Percentiles rank a stretch among this genome's conserved stretches.
Conservation (phyloP, 2,888 invertebrate species). For the Athetis lepigone region DNA sequence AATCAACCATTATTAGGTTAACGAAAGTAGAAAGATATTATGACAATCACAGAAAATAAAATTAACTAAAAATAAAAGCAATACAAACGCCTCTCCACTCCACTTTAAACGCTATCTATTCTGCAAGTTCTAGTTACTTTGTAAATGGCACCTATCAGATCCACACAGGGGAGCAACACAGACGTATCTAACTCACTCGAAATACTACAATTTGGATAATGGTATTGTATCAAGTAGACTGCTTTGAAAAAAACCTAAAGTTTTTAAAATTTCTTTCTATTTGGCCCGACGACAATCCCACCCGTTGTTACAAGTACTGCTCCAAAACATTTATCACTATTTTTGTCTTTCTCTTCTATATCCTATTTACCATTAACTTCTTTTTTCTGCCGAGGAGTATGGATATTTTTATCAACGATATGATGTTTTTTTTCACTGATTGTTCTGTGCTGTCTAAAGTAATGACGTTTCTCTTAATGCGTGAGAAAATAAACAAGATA, state of each 20-base stretch:
- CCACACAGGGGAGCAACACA: slow-evolving; percentile 23
- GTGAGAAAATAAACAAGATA: slow-evolving; percentile 66
- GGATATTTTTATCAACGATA: slow-evolving; percentile 74
- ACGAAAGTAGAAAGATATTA: not conserved
- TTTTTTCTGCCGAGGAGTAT: slow-evolving; percentile 71
- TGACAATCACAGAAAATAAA: not conserved
- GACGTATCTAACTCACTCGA: slow-evolving; percentile 17
- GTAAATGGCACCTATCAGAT: slow-evolving; percentile 33
- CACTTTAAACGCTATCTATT: slow-evolving; percentile 27
- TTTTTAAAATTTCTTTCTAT: slow-evolving; percentile 75
- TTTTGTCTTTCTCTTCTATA: slow-evolving; percentile 66
- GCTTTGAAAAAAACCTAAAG: slow-evolving; percentile 72
- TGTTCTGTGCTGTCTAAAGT: slow-evolving; percentile 71
- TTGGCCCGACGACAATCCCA: slow-evolving; percentile 61
- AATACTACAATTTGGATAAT: slow-evolving; percentile 44
- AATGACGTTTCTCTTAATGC: slow-evolving; percentile 70
- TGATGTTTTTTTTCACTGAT: slow-evolving; percentile 77
- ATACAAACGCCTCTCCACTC: slow-evolving; percentile 28
- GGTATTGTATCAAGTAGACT: slow-evolving; percentile 71
- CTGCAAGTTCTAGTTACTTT: slow-evolving; percentile 25
- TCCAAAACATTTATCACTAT: slow-evolving; percentile 62
- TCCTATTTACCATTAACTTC: slow-evolving; percentile 71
- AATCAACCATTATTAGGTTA: not conserved
- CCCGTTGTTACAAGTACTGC: slow-evolving; percentile 66
- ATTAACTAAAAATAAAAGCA: not conserved